Evolutionary conservation across 2,113 vertebrate species (phyloP), one percentile per base, ranked within the genome.

Genomic region (Neogale vison): DNA sequence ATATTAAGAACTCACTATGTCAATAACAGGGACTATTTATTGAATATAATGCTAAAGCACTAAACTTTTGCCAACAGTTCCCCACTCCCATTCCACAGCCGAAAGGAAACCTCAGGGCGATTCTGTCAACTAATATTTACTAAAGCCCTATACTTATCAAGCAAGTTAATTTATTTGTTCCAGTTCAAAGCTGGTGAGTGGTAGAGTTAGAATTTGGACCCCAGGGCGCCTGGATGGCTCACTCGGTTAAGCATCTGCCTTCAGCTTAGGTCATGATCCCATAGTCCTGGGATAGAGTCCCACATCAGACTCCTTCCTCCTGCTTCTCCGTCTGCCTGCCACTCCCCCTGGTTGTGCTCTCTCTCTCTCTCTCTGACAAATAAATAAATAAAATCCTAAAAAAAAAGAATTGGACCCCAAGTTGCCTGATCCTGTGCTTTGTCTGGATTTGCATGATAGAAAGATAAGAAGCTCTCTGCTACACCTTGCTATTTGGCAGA

Each of bases 81-180:
- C 47, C 80, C 63, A n/a, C 9, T 24, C 52, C 74, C 65, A 26
- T 89, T 76, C 88, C 86, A 88, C 26, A 82, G 47, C 77, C 85
- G 45, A 90, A 65, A 95, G 45, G 52, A 79, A 82, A 83, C 26
- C 52, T 93, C 31, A 79, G 80, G 50, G 63, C 95, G 50, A 50
- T 92, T 89, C 74, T 86, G n/a, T 50, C 69, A 77, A 29, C 81
- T 71, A 93, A 50, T 83, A 86, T 83, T 94, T 77, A 93, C 5
- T 59, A 31, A 31, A 29, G 74, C 50, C 20, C 63, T 82, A 11
- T 39, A 31, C 69, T 26, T 42, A 57, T 6, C 65, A 95, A 9
- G 13, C 18, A 80, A 85, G 14, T 84, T 81, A 55, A 74, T 85
- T 80, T 90, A 77, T 61, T 87, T 94, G 39, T 34, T 95, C 42